Conservation (phyloP, 2,113 vertebrate genomes). For the Phaetusa simplex region DNA sequence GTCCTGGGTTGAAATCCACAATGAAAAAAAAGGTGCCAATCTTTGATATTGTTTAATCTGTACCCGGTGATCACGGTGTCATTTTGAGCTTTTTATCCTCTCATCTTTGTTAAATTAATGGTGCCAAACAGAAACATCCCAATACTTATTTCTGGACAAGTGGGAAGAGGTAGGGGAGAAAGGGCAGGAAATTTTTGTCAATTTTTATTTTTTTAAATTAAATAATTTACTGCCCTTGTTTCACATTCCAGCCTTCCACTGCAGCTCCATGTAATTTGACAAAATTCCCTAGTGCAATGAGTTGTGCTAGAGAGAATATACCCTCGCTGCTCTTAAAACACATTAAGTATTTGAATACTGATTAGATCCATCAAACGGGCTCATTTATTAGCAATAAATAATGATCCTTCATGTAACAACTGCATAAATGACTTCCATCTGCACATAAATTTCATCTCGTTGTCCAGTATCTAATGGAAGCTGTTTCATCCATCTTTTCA, state of each 20-base stretch:
- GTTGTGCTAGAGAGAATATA: not conserved
- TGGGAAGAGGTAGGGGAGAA: not conserved
- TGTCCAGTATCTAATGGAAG: not conserved
- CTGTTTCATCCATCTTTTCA: not conserved
- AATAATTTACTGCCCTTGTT: not conserved
- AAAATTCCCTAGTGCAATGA: not conserved
- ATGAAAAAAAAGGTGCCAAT: not conserved
- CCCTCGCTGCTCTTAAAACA: slow-evolving; percentile 22
- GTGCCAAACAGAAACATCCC: not conserved
- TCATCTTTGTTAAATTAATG: not conserved
- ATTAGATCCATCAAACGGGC: slow-evolving; percentile 40
- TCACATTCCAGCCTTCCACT: not conserved
- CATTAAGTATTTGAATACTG: slow-evolving; percentile 8
- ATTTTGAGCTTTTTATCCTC: not conserved
- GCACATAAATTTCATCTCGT: not conserved
- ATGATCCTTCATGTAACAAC: slow-evolving; percentile 25
- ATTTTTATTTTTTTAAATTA: not conserved
- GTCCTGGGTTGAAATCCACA: not conserved
- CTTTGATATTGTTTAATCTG: not conserved
- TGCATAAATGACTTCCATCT: slow-evolving; percentile 35
- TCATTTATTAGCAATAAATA: slow-evolving; percentile 65
- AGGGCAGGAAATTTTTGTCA: not conserved
- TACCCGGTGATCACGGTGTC: not conserved
- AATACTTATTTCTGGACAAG: not conserved
- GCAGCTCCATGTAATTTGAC: not conserved